Evolutionary conservation across 2,113 vertebrate genomes (phyloP), one percentile per base, ranked within the genome.

Genomic region (Falcunculus frontatus): DNA sequence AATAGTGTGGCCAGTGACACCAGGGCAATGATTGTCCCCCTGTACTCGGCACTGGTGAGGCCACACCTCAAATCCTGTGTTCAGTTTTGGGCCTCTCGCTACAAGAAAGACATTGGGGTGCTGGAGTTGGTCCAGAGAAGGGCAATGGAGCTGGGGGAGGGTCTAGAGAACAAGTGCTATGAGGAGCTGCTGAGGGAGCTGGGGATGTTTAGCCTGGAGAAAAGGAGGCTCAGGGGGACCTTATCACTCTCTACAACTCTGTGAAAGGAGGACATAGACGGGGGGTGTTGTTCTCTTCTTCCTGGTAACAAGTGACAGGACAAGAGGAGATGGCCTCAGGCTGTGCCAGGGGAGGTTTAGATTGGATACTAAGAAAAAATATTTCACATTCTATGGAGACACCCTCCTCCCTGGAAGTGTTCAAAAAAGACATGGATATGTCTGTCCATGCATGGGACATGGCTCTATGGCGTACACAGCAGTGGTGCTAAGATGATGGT

Each of bases 21-120:
- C 22, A 33, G 27, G 41, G 13, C 27, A 44, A 8, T 3, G 35
- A 50, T 11, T 57, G 17, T 29, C 8, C 27, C 8, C 1, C 37
- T 50, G 27, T 65, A 27, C 32, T 57, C 0, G 0, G 37, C 32
- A 16, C 15, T 37, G 42, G 4, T 37, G 42, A 57, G 27, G 15
- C 18, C 18, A 13, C 50, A 49, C 1, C 7, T 33, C 0, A 0
- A 65, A 18, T 65, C 18, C 3, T 13, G 21, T 35, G 21, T 35
- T 42, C 27, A 9, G 8, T 44, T 80, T 8, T 9, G 16, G 11
- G 11, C 1, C 17, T 5, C 9, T 57, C 3, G 5, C 1, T 33
- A 16, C 10, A 33, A 23, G 17, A 64, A 32, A 3, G 50, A 32
- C 32, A 16, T 6, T 65, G 59, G 44, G 7, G 27, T 0, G 18